These are phyloP conservation scores for Alloplasta piceator DNA, from an alignment of 2,888 invertebrate genomes.

Conservation along the genomic window DNA sequence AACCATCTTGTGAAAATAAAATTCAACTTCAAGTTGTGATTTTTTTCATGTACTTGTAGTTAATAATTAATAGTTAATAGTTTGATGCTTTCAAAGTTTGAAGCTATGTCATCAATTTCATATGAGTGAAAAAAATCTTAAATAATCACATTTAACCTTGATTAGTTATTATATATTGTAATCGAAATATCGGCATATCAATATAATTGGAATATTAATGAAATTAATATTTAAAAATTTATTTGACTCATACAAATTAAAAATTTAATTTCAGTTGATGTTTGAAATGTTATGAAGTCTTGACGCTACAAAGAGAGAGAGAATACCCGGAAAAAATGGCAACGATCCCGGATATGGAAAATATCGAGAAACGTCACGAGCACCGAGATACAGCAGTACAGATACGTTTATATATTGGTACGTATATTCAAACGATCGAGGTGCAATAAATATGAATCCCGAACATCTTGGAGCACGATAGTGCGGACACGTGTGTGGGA, in stretches of 20 bases:
- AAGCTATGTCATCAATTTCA: too few species aligned
- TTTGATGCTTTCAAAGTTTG: too few species aligned
- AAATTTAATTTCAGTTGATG: not conserved
- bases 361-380: not conserved
- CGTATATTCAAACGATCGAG: not conserved
- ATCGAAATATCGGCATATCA: too few species aligned
- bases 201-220: conserved; percentile 14
- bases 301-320: not conserved
- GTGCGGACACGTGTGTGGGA: conserved; percentile 35
- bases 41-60: too few species aligned
- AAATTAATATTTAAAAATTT: not conserved
- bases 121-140: too few species aligned
- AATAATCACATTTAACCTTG: too few species aligned
- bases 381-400: not conserved
- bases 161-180: too few species aligned
- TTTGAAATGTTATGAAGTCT: not conserved
- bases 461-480: conserved; percentile 3
- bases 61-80: too few species aligned
- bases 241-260: not conserved
- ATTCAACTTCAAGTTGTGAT: too few species aligned
- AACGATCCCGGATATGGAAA: not conserved
- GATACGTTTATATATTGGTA: not conserved
- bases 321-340: not conserved
- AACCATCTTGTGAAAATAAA: too few species aligned
- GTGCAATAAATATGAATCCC: conserved; percentile 21